These are phyloP conservation scores for Xiphydria camelus DNA, from an alignment of 2,888 invertebrate genomes.

Conservation along the genomic window DNA sequence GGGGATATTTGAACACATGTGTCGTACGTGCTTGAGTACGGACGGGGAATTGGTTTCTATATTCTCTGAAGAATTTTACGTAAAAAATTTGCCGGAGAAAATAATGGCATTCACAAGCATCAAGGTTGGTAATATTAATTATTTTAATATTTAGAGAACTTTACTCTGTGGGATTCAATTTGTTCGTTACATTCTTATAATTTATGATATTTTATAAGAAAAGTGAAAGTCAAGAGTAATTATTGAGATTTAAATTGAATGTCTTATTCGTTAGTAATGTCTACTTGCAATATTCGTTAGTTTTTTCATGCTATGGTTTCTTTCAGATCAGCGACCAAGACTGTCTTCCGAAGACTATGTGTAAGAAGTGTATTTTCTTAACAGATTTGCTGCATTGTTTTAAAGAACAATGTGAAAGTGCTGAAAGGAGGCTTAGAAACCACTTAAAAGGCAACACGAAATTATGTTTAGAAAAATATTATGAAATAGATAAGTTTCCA, in stretches of 20 bases:
- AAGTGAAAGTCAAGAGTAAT: too few species aligned
- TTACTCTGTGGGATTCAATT: too few species aligned
- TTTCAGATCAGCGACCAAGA: constrained; percentile 27
- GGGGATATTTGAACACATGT: constrained; percentile 20
- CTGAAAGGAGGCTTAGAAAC: constrained; percentile 21
- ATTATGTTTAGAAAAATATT: too few species aligned
- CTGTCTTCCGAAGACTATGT: constrained; percentile 29
- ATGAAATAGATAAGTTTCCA: too few species aligned
- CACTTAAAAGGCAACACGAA: background rate
- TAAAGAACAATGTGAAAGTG: constrained; percentile 29
- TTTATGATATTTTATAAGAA: too few species aligned
- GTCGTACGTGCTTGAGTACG: constrained; percentile 31
- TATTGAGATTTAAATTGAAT: too few species aligned
- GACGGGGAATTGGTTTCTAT: constrained; percentile 28
- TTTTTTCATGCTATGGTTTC: too few species aligned
- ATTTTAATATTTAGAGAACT: background rate
- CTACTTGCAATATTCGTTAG: too few species aligned
- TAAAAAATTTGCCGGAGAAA: constrained; percentile 23
- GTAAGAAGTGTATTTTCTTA: constrained; percentile 33
- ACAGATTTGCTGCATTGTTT: constrained; percentile 31
- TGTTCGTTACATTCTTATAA: background rate
- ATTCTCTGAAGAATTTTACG: constrained; percentile 23
- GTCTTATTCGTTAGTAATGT: too few species aligned
- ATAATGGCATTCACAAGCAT: constrained; percentile 24
- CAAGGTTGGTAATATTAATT: constrained; percentile 25